Base-by-base conservation (phyloP, 2,888 invertebrate genomes). In the Spisula solida region DNA sequence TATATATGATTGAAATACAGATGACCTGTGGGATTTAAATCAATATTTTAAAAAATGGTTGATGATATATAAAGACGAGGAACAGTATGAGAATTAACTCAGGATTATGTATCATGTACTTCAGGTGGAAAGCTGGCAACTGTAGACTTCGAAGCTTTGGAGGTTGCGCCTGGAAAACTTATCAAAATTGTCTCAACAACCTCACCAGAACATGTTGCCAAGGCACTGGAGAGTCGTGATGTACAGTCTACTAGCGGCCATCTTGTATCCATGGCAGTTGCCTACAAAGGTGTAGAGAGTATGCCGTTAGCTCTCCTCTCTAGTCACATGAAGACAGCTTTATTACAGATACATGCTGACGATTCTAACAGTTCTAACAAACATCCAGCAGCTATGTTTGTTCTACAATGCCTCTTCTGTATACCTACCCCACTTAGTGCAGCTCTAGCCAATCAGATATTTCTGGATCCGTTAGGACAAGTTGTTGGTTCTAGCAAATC, bases 401-500 rank as follows among this genome's bases (percentile, higher is more conserved):
- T 95, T 0, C 91, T 95, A 31, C 90, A 94, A n/a, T 95, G 95
- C 88, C 89, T 96, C 41, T 85, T 94, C 18, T 86, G 85, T 14
- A 90, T 96, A 51, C 96, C 96, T 10, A 91, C 94, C 60, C 89
- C 94, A 48, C 94, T 95, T 55, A 94, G 94, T 92, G 92, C 93
- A 14, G 92, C 95, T 29, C 81, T 95, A 5, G 95, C 95, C 56
- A 94, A 94, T 86, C 94, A 96, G 94, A 94, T 96, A 41, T 95
- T 96, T 84, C 93, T 96, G 81, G 95, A 95, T 55, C 96, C 96
- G 0, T 91, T 96, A 66, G 95, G 95, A 48, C 93, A 95, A 29
- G 95, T 96, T 25, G 93, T 96, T 47, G 96, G 96, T 6, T 92
- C 94, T 10, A 94, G 94, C 55, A 95, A 95, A 86, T 96, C 96